phyloP scores from a whole-genome alignment of 2,113 vertebrate species.

The Melozone crissalis region DNA sequence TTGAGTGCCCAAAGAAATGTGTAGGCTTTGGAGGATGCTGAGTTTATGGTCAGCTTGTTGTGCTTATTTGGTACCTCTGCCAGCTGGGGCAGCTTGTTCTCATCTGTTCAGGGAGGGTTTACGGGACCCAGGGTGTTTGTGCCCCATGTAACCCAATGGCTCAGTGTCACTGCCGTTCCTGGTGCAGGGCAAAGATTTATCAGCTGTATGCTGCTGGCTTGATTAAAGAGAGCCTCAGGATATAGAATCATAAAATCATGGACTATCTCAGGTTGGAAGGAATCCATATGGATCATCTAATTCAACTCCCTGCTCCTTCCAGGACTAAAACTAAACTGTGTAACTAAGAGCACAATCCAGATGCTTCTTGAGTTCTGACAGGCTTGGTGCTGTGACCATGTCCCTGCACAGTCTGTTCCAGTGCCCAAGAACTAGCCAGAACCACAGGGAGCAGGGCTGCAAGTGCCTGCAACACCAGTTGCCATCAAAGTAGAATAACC shows the following conservation, averaged over 20 bases:
- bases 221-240: neutral
- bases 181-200: neutral
- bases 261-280: neutral
- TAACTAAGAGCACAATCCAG: neutral
- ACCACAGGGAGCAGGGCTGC: accelerated
- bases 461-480: neutral
- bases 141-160: neutral
- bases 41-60: neutral
- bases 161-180: neutral
- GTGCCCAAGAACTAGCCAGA: neutral
- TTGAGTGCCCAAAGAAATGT: neutral
- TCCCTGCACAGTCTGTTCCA: neutral
- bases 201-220: neutral
- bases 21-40: neutral
- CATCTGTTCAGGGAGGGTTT: neutral
- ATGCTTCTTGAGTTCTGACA: neutral
- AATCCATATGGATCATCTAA: neutral
- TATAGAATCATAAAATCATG: neutral
- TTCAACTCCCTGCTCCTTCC: neutral
- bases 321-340: neutral
- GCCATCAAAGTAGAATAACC: neutral
- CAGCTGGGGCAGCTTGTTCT: neutral
- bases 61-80: neutral
- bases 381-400: accelerated
- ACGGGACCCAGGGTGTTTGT: neutral